These are phyloP conservation scores for Chondrilla cf. caribensis DNA, from an alignment of 37 sponge, comb jelly and placozoan genomes.

Conservation along the genomic window DNA sequence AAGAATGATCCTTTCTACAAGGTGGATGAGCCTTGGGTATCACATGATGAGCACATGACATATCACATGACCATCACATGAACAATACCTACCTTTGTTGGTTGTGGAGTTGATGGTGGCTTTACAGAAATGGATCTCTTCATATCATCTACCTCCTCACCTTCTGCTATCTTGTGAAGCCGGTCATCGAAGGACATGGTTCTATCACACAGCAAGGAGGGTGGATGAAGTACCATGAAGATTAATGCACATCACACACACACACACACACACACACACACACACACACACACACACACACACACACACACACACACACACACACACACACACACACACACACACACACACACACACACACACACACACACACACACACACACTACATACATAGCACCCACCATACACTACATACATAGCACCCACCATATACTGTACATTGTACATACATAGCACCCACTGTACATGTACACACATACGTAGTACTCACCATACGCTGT, in stretches of 20 bases:
- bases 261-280: too few species aligned
- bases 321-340: conserved; percentile 6
- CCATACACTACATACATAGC: too few species aligned
- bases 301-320: conserved; percentile 18
- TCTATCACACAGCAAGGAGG: background rate
- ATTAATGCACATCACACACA: background rate
- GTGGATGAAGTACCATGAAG: background rate
- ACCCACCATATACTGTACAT: too few species aligned
- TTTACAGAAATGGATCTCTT: background rate
- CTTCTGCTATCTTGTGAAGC: background rate
- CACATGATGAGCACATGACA: too few species aligned
- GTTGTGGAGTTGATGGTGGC: conserved; percentile 23
- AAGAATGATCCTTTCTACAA: conserved; percentile 19
- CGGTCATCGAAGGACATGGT: background rate
- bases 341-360: background rate
- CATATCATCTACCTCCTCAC: background rate
- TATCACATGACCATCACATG: too few species aligned
- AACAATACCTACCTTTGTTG: background rate
- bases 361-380: background rate
- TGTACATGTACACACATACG: too few species aligned
- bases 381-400: too few species aligned
- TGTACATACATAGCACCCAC: too few species aligned
- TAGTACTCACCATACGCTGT: too few species aligned
- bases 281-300: conserved; percentile 13
- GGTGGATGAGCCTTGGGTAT: background rate